phyloP scores from a whole-genome alignment of 2,113 vertebrate species.

The Carettochelys insculpta region DNA sequence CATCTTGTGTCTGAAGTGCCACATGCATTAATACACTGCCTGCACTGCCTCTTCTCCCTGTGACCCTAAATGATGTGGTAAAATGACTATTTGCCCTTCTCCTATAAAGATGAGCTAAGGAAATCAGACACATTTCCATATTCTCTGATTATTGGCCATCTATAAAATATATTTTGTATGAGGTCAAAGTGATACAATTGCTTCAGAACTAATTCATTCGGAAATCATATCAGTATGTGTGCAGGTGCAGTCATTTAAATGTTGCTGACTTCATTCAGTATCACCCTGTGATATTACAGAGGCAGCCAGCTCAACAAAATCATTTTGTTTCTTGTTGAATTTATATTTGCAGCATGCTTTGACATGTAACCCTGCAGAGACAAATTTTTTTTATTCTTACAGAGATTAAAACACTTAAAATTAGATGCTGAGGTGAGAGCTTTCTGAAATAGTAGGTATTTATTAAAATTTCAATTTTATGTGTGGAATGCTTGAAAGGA shows the following conservation, averaged over 20 bases:
- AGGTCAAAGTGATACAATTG: conserved; percentile 26
- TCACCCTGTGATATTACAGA: not conserved
- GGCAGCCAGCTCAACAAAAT: not conserved
- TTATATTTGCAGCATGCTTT: conserved; percentile 1
- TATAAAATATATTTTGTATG: conserved; percentile 30
- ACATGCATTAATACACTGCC: not conserved
- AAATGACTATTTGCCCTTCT: conserved; percentile 9
- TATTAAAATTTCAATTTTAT: not conserved
- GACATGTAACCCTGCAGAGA: not conserved
- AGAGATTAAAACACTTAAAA: not conserved
- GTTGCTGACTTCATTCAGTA: conserved; percentile 56
- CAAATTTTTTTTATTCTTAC: not conserved
- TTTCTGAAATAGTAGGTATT: not conserved
- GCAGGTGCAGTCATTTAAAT: conserved; percentile 60
- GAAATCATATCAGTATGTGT: conserved; percentile 45
- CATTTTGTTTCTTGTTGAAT: conserved; percentile 37
- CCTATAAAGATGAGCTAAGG: not conserved
- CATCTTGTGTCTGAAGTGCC: fast-evolving
- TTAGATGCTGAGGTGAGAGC: not conserved
- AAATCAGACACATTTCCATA: not conserved
- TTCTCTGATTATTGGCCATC: not conserved
- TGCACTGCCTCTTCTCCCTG: not conserved
- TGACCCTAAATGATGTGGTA: not conserved
- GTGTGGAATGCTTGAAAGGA: not conserved
- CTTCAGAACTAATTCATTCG: conserved; percentile 46